These are phyloP conservation scores for Dicyrtoma fusca DNA, from an alignment of 2,888 invertebrate species.

Conservation along the genomic window DNA sequence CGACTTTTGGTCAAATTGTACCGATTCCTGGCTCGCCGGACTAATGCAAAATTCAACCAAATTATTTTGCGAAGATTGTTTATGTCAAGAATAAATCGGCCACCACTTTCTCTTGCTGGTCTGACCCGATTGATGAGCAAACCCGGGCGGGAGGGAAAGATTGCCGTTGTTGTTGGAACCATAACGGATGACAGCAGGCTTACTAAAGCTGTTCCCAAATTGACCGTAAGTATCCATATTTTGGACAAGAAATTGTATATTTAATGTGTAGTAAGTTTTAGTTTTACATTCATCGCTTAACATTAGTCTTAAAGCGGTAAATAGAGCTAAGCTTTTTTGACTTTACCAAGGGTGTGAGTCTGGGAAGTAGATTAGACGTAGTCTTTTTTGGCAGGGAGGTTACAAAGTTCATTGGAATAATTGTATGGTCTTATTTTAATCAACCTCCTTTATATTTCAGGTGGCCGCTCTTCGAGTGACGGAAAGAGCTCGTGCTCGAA, in stretches of 20 bases:
- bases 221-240: conserved; percentile 67
- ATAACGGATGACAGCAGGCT: conserved; percentile 94
- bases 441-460: no score
- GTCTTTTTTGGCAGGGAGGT: no score
- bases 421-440: no score
- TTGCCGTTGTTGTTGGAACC: conserved; percentile 92
- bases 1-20: conserved; percentile 96
- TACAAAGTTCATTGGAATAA: no score
- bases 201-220: conserved; percentile 80
- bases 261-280: no score
- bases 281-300: no score
- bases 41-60: conserved; percentile 93
- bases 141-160: conserved; percentile 81
- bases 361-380: no score
- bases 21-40: conserved; percentile 94
- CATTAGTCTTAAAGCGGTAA: no score
- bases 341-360: no score
- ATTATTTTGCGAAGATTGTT: conserved; percentile 92
- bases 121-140: conserved; percentile 85
- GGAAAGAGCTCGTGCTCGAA: conserved; percentile 91
- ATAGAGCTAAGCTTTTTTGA: no score
- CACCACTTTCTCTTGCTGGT: conserved; percentile 90
- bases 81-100: conserved; percentile 95
- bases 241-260: no score
- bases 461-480: conserved; percentile 93